phyloP scores from a whole-genome alignment of 2,888 invertebrate species.

The Ectemnius lituratus region DNA sequence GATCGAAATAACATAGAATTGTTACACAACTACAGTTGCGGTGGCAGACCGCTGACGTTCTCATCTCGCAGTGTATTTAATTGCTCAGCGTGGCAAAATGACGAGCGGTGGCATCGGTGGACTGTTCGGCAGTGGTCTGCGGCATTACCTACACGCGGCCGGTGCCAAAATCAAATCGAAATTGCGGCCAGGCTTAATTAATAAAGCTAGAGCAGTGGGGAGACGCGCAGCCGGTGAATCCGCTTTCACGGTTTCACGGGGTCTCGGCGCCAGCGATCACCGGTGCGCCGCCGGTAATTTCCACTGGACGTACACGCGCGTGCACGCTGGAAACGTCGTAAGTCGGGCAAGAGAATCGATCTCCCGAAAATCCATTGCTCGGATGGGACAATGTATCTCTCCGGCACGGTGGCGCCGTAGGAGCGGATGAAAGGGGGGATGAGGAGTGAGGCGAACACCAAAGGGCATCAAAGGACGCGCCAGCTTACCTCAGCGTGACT shows the following conservation, averaged over 20 bases:
- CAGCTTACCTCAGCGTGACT: constrained; percentile 27
- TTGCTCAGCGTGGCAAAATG: constrained; percentile 1
- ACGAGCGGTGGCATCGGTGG: constrained; percentile 5
- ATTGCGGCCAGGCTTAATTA: constrained; percentile 5
- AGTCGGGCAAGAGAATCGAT: constrained; percentile 10
- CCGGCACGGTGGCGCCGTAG: neutral
- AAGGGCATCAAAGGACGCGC: constrained; percentile 17
- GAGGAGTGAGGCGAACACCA: neutral
- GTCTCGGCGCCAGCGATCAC: no score
- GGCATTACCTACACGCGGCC: neutral
- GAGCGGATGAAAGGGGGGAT: neutral
- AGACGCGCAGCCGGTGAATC: neutral
- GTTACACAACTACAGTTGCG: neutral
- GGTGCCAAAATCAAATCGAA: constrained; percentile 5
- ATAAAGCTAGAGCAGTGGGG: constrained; percentile 1
- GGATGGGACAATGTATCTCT: neutral
- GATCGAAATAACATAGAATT: neutral
- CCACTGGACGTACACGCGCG: constrained; percentile 7
- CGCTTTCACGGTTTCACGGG: constrained; percentile 15
- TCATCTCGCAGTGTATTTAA: neutral
- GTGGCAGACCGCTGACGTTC: neutral
- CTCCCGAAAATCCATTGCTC: constrained; percentile 2
- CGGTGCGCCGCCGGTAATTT: no score
- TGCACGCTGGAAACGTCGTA: constrained; percentile 13
- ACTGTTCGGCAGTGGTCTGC: constrained; percentile 5